Percentiles rank a stretch among this genome's conserved stretches.
Evolutionary conservation across 1,140 invertebrate genomes (phyloP).

Genomic region (Nephila pilipes): DNA sequence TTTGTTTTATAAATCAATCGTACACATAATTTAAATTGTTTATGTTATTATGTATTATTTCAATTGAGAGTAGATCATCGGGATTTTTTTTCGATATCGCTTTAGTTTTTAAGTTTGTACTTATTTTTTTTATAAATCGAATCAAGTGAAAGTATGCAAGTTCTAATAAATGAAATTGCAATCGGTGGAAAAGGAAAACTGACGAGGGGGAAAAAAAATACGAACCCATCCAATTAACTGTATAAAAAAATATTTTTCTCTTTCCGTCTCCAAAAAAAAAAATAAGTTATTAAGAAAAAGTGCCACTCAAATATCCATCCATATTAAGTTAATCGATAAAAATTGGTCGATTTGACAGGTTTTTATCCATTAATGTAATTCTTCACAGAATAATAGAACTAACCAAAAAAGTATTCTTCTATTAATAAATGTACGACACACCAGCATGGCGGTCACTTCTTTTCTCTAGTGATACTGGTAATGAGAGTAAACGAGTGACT

Average conservation of each 20-base stretch:
- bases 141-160: no score
- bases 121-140: no score
- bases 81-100: no score
- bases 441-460: background rate
- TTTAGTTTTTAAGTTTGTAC: no score
- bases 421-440: conserved; percentile 61
- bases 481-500: conserved; percentile 33
- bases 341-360: conserved; percentile 57
- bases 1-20: no score
- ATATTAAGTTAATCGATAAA: conserved; percentile 53
- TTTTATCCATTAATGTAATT: conserved; percentile 48
- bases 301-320: background rate
- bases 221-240: background rate
- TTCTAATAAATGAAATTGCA: no score
- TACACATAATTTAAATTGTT: no score
- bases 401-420: conserved; percentile 56
- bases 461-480: background rate
- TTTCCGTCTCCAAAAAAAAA: background rate
- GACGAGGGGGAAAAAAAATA: background rate
- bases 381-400: background rate
- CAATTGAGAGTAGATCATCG: no score
- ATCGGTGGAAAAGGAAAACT: no score
- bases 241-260: no score
- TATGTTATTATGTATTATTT: no score
- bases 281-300: conserved; percentile 15